These are phyloP conservation scores for Drusus annulatus DNA, from an alignment of 1,140 invertebrate genomes.

Conservation along the genomic window DNA sequence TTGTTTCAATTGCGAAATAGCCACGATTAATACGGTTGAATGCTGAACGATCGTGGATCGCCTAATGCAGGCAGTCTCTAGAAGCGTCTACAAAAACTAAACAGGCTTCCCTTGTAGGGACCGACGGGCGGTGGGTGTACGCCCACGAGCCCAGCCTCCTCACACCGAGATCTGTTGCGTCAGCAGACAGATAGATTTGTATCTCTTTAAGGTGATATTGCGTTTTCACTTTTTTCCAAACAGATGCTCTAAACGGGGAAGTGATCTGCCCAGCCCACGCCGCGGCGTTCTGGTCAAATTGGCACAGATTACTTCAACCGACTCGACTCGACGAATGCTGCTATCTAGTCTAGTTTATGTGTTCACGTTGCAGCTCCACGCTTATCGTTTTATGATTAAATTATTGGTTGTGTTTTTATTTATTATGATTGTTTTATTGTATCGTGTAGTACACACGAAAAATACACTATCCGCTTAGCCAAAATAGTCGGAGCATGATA, in stretches of 20 bases:
- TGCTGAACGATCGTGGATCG: background rate
- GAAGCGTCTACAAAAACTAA: background rate
- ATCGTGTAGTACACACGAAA: background rate
- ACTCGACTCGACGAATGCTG: background rate
- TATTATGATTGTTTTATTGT: background rate
- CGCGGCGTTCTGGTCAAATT: background rate
- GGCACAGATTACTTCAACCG: too few relatives aligned
- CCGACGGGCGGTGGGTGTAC: background rate
- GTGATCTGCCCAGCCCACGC: background rate
- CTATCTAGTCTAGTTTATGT: background rate
- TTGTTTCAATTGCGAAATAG: slow-evolving; percentile 1
- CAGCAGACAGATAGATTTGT: background rate
- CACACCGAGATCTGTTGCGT: background rate
- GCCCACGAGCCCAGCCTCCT: background rate
- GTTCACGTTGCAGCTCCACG: background rate
- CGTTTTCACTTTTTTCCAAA: slow-evolving; percentile 34
- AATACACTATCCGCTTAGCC: too few relatives aligned
- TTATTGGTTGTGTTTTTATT: background rate
- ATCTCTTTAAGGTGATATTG: slow-evolving; percentile 34
- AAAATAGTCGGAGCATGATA: too few relatives aligned
- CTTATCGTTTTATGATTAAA: background rate
- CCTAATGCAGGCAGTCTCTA: slow-evolving; percentile 9
- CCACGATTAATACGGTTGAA: background rate
- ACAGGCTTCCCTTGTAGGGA: slow-evolving; percentile 21
- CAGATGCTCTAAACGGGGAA: slow-evolving; percentile 20